A percentile compares a stretch with the other conserved stretches of the same genome.
Conservation (phyloP, 2,797 vertebrate species). For the Leptodactylus fallax region DNA sequence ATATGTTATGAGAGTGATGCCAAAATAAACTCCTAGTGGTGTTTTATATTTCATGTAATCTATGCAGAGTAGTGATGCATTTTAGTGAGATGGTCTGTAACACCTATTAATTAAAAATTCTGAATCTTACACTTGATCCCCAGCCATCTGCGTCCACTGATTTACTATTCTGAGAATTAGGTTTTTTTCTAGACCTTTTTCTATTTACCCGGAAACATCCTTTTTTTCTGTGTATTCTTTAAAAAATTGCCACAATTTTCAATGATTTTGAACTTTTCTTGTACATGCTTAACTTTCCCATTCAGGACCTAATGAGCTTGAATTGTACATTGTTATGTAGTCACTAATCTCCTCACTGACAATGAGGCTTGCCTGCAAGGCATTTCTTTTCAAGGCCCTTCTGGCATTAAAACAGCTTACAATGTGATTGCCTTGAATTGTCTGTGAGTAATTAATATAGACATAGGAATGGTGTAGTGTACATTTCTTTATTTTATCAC, state of each 20-base stretch:
- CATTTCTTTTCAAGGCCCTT: slow-evolving; percentile 51
- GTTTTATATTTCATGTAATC: slow-evolving; percentile 71
- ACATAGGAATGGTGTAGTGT: slow-evolving; percentile 76
- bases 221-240: neutral
- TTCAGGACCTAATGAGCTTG: slow-evolving; percentile 36
- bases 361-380: slow-evolving; percentile 47
- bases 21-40: slow-evolving; percentile 73
- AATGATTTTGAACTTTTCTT: slow-evolving; percentile 58
- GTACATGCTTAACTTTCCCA: slow-evolving; percentile 27
- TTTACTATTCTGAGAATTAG: slow-evolving; percentile 68
- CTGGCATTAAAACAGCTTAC: slow-evolving; percentile 64
- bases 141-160: slow-evolving; percentile 65
- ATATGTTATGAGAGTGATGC: slow-evolving; percentile 75
- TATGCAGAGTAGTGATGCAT: slow-evolving; percentile 70
- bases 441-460: slow-evolving; percentile 80
- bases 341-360: slow-evolving; percentile 38
- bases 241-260: slow-evolving; percentile 10
- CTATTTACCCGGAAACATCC: neutral
- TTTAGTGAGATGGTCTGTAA: slow-evolving; percentile 71
- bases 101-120: slow-evolving; percentile 70
- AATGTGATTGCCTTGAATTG: slow-evolving; percentile 77
- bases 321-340: slow-evolving; percentile 54
- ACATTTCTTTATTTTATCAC: slow-evolving; percentile 74
- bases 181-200: neutral
- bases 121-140: slow-evolving; percentile 71